phyloP scores from a whole-genome alignment of 2,113 vertebrate species.

The Suncus etruscus region DNA sequence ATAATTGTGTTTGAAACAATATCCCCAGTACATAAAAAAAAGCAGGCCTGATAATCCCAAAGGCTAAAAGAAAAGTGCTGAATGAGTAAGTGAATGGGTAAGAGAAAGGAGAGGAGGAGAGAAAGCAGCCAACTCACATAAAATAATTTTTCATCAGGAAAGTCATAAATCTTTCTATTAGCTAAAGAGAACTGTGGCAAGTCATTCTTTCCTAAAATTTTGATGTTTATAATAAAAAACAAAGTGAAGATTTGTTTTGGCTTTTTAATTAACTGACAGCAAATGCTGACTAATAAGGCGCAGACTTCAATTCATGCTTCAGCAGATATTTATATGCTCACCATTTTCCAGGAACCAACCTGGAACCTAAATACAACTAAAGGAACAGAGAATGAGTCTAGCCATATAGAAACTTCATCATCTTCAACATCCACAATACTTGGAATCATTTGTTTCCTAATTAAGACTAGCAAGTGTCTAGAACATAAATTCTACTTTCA shows the following conservation, averaged over 20 bases:
- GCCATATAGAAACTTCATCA: not conserved
- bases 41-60: not conserved
- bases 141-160: not conserved
- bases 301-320: not conserved
- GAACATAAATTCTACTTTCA: not conserved
- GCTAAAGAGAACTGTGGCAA: not conserved
- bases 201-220: not conserved
- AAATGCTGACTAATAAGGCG: constrained; percentile 20
- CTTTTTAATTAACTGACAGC: not conserved
- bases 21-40: not conserved
- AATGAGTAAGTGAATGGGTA: not conserved
- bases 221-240: not conserved
- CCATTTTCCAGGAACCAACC: not conserved
- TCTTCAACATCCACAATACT: not conserved
- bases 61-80: not conserved
- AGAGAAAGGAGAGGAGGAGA: not conserved
- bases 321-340: not conserved
- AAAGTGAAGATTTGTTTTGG: not conserved
- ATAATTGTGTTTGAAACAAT: not conserved
- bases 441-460: not conserved
- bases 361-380: not conserved
- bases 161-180: not conserved
- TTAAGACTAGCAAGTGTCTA: constrained; percentile 44
- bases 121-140: not conserved
- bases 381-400: not conserved